Base-by-base conservation (phyloP, 1,140 invertebrate genomes). In the Oreohelix idahoensis region DNA sequence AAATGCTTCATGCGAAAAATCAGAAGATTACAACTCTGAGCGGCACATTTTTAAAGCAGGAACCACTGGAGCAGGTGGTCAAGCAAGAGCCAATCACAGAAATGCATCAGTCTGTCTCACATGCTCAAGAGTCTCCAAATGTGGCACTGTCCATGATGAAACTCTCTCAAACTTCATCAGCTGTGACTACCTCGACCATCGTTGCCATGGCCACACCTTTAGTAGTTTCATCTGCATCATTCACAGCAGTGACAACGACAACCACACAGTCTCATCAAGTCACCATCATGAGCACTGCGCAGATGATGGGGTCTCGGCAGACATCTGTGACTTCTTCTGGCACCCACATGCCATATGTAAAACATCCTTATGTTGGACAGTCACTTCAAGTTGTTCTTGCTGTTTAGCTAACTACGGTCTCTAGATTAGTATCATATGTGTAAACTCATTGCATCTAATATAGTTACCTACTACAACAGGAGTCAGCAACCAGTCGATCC, bases 21-120 rank as follows among this genome's bases (percentile, higher is more conserved):
- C 79, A 81, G 29, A 70, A 71, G 26, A 81, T 81, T 36, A 29
- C 38, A 70, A 81, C 79, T 29, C 32, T 81, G 4, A 29, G 23
- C 26, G 79, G 79, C n/a, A 81, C 63, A 15, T 71, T 81, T 45
- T 10, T 81, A 4, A 81, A 81, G 71, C 79, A 81, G 35, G 79
- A 81, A 49, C 66, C 66, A 26, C 13, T 66, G 38, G 13, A 29
- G 38, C 17, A 13, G 39, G 13, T 23, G 32, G 35, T 42, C 5
- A 38, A 66, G 29, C n/a, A 66, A 32, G 63, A 66, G 20, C n/a
- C 29, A 13, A 5, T 66, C 8, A 66, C 17, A 17, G 63, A 66
- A 15, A 2, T 32, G 17, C 8, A 66, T 15, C 63, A 32, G 29
- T 66, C 10, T 66, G 29, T 32, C n/a, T 66, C 63, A 66, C 63